Percentiles rank a stretch among this genome's conserved stretches.
Conservation (phyloP, 2,888 invertebrate genomes). For the Noctua fimbriata region DNA sequence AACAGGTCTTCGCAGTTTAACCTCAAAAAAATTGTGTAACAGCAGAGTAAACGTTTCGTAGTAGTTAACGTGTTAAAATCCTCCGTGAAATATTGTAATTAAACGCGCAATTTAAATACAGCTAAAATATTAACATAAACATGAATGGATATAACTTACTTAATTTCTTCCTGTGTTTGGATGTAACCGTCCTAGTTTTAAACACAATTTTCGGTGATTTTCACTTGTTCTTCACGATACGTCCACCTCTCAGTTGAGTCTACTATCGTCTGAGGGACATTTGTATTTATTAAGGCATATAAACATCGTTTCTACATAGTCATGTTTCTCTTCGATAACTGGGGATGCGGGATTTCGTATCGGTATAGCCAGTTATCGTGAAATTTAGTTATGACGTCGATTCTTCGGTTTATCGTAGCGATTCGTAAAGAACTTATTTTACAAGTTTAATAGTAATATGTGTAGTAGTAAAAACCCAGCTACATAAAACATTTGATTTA, state of each 20-base stretch:
- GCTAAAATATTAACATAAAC: constrained; percentile 25
- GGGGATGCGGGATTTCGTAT: constrained; percentile 61
- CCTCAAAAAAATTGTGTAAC: constrained; percentile 46
- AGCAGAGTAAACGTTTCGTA: constrained; percentile 34
- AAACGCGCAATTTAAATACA: constrained; percentile 10
- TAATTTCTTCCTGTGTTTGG: constrained; percentile 25
- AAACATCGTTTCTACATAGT: constrained; percentile 58
- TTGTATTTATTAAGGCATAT: constrained; percentile 63
- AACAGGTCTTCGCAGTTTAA: constrained; percentile 40
- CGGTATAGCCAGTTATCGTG: constrained; percentile 4
- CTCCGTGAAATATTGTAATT: constrained; percentile 18
- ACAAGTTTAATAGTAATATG: constrained; percentile 1
- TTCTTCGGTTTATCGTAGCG: constrained; percentile 6
- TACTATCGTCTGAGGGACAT: constrained; percentile 63
- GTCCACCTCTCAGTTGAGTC: constrained; percentile 61
- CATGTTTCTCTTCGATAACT: constrained; percentile 58
- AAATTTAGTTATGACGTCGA: constrained; percentile 49
- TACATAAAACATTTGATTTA: constrained; percentile 19
- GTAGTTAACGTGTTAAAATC: constrained; percentile 17
- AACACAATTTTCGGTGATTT: constrained; percentile 28
- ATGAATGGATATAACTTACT: constrained; percentile 52
- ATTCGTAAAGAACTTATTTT: constrained; percentile 6
- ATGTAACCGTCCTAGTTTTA: constrained; percentile 13
- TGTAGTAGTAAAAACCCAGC: constrained; percentile 34
- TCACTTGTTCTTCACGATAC: constrained; percentile 55